A percentile compares a stretch with the other conserved stretches of the same genome.
phyloP scores from a whole-genome alignment of 2,113 vertebrate genomes.

The Puffinus mauretanicus region DNA sequence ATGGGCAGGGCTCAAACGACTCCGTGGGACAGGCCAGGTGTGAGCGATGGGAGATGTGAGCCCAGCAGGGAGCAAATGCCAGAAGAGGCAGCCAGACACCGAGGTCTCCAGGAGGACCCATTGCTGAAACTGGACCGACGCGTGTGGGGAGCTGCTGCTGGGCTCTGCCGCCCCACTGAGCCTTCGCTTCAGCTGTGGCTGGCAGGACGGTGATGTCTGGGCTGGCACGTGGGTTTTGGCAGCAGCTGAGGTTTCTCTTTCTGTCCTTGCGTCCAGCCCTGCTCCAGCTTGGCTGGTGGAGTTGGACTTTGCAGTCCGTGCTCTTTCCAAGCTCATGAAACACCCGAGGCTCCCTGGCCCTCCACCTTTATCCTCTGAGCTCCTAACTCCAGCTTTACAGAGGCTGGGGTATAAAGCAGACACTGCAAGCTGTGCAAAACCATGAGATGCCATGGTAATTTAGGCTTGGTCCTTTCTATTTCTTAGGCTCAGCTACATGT shows the following conservation, averaged over 20 bases:
- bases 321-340: not conserved
- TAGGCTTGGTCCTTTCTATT: not conserved
- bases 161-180: not conserved
- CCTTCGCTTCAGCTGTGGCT: not conserved
- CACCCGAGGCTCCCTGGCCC: accelerated
- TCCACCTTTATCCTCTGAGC: not conserved
- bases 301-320: not conserved
- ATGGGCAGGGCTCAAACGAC: not conserved
- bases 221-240: not conserved
- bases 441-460: accelerated
- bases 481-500: not conserved
- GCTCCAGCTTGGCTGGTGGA: not conserved
- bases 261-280: not conserved
- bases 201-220: not conserved
- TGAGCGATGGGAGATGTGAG: not conserved
- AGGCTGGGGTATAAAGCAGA: not conserved
- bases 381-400: not conserved
- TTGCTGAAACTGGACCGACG: not conserved
- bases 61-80: not conserved
- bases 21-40: not conserved
- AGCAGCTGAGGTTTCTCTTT: not conserved
- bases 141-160: not conserved
- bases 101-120: not conserved
- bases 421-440: not conserved
- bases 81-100: not conserved